Evolutionary conservation across 2,113 vertebrate genomes (phyloP), one percentile per base, ranked within the genome.

Genomic region (Ploceus nigricollis): DNA sequence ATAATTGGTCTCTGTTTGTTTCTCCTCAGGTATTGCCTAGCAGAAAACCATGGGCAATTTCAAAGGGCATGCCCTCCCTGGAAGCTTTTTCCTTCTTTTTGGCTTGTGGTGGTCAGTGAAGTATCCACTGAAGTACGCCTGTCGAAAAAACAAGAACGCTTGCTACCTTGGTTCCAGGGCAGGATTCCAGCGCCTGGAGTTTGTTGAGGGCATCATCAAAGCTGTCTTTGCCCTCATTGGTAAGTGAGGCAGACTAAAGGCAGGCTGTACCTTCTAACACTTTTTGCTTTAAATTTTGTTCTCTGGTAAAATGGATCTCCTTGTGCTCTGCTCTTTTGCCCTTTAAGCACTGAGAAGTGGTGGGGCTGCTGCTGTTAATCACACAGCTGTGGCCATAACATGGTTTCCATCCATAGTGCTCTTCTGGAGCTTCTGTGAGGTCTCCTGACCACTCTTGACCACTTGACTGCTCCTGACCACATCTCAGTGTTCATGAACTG

Each of bases 51-150:
- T 99, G 99, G 99, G 98, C 39, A 99, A 97, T 97, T 99, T 99
- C 97, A 98, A 98, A 97, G 99, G 99, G 18, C 99, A 99, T 33
- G 98, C 98, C 4, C 97, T 99, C 22, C 99, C 99, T 42, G 99
- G 99, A 50, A 98, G 97, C 88, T 99, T 99, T 93, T 99, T 99
- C 86, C 92, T 99, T 53, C 66, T 99, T 3, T 97, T 98, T 25
- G 99, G 99, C n/a, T 88, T 99, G 42, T 99, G 99, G 99, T 99
- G 99, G 99, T 97, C 98, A 7, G 98, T 95, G 71, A 99, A 99
- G 86, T 97, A 96, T 40, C 98, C 98, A 6, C 95, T 99, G 58
- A 99, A 98, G 89, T 98, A 99, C 3, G 64, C 97, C 93, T 99
- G 98, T 68, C 98, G 98, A 85, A 99, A 98, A 87, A 98, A 99